A percentile compares a stretch with the other conserved stretches of the same genome.
These are phyloP conservation scores for Heliconius charithonia DNA, from an alignment of 2,888 invertebrate genomes.

Conservation along the genomic window DNA sequence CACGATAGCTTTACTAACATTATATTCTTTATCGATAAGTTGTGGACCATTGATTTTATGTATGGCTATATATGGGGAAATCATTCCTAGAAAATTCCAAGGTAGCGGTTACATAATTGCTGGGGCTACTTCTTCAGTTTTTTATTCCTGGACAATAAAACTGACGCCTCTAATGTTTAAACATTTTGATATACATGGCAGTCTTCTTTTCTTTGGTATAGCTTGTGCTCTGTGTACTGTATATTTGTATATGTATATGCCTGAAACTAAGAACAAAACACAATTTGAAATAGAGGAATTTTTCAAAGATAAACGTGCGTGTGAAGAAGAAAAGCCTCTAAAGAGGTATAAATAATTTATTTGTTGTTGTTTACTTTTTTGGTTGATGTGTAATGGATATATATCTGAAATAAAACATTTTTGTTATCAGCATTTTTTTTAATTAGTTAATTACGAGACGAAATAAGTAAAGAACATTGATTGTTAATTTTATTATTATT, in stretches of 20 bases:
- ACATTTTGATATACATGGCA: conserved; percentile 57
- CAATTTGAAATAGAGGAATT: conserved; percentile 52
- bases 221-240: conserved; percentile 46
- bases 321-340: neutral
- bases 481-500: too few species aligned
- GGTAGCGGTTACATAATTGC: conserved; percentile 56
- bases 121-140: conserved; percentile 51
- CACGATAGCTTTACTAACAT: conserved; percentile 53
- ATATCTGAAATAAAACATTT: too few species aligned
- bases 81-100: conserved; percentile 61
- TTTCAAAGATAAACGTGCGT: conserved; percentile 21
- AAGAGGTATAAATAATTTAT: neutral
- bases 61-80: conserved; percentile 60
- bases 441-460: neutral
- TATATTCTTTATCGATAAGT: conserved; percentile 62
- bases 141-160: conserved; percentile 60
- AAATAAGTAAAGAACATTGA: too few species aligned
- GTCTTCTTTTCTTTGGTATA: conserved; percentile 55
- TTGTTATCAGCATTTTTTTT: neutral
- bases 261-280: conserved; percentile 56
- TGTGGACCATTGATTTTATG: conserved; percentile 67
- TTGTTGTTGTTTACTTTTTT: neutral
- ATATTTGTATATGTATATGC: conserved; percentile 50
- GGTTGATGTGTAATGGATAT: neutral
- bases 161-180: conserved; percentile 59